phyloP scores from a whole-genome alignment of 2,113 vertebrate genomes.

The Semicossyphus pulcher region DNA sequence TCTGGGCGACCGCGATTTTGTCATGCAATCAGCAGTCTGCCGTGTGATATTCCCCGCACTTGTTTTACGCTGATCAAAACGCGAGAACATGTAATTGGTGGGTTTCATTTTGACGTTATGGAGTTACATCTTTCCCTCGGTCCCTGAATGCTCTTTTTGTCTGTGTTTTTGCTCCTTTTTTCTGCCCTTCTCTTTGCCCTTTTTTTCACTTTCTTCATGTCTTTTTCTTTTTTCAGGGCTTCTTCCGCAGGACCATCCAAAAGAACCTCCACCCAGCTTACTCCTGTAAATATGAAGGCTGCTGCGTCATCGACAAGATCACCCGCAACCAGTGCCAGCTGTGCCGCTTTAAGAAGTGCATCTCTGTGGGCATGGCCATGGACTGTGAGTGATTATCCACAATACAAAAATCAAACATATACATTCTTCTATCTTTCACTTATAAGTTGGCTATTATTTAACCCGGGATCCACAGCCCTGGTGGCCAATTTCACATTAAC shows the following conservation, averaged over 20 bases:
- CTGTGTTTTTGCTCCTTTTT: not conserved
- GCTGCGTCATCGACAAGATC: slow-evolving; percentile 98
- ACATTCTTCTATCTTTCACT: no score
- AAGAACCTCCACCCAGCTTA: slow-evolving; percentile 96
- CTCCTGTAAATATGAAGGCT: slow-evolving; percentile 96
- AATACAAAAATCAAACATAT: no score
- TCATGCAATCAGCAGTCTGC: slow-evolving; percentile 29
- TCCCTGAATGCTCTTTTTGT: not conserved
- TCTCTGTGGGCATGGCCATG: slow-evolving; percentile 85
- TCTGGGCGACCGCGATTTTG: not conserved
- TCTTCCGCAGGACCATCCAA: slow-evolving; percentile 98
- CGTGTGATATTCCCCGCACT: slow-evolving; percentile 33
- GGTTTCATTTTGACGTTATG: slow-evolving; percentile 14
- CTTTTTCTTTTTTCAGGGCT: slow-evolving; percentile 83
- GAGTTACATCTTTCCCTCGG: not conserved
- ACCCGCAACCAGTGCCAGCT: slow-evolving; percentile 99
- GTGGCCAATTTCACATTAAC: no score
- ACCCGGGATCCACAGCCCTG: no score
- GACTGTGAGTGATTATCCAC: slow-evolving; percentile 72
- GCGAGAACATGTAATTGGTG: slow-evolving; percentile 20
- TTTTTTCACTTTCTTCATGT: not conserved
- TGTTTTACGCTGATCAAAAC: slow-evolving; percentile 19
- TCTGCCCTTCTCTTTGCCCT: not conserved
- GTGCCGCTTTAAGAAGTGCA: slow-evolving; percentile 98
- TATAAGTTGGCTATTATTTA: no score